Percentiles rank a stretch among this genome's conserved stretches.
These are phyloP conservation scores for Eupeodes corollae DNA, from an alignment of 1,140 invertebrate genomes.

Conservation along the genomic window DNA sequence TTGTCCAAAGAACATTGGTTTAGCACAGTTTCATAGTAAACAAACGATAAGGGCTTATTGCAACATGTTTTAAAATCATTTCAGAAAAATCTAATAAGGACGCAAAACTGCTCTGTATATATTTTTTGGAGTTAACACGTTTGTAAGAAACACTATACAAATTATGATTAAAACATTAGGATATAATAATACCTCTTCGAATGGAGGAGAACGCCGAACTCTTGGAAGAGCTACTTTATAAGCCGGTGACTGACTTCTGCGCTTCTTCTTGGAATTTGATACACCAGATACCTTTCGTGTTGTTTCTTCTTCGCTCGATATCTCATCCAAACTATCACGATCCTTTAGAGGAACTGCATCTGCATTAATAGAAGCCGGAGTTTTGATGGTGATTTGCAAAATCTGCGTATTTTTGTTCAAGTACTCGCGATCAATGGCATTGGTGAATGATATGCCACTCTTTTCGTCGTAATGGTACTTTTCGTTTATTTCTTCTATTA, in stretches of 20 bases:
- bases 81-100: too few species aligned
- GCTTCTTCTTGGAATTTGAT: not conserved
- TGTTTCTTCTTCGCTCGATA: conserved; percentile 27
- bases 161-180: not conserved
- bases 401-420: conserved; percentile 5
- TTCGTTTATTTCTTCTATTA: conserved; percentile 37
- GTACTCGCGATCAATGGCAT: conserved; percentile 10
- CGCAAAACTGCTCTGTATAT: too few species aligned
- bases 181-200: not conserved
- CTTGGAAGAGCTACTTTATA: conserved; percentile 12
- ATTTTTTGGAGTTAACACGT: not conserved
- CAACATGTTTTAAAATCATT: not conserved
- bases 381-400: conserved; percentile 4
- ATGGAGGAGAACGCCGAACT: conserved; percentile 21
- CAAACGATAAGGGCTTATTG: not conserved
- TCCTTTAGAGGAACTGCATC: not conserved
- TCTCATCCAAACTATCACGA: conserved; percentile 24
- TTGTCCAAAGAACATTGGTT: too few species aligned
- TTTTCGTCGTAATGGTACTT: conserved; percentile 38
- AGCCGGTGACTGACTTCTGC: conserved; percentile 9
- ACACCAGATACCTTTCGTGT: not conserved
- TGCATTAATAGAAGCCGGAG: conserved; percentile 2
- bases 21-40: not conserved
- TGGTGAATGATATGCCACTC: conserved; percentile 22
- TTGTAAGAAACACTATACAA: too few species aligned